phyloP scores from a whole-genome alignment of 2,888 invertebrate genomes.

The Dynastes tityus region DNA sequence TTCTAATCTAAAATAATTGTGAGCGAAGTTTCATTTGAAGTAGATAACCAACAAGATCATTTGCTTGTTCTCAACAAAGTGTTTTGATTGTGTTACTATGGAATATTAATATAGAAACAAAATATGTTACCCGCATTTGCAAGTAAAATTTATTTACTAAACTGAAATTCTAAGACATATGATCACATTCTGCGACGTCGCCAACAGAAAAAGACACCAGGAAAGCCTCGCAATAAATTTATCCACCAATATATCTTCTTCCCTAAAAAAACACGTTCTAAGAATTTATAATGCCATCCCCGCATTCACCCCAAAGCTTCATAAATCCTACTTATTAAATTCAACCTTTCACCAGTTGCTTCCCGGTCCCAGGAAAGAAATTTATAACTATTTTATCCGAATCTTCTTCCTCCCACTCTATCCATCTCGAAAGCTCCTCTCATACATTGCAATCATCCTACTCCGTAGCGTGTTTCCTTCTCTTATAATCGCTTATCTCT shows the following conservation, averaged over 20 bases:
- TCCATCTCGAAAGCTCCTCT: neutral
- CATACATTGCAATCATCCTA: neutral
- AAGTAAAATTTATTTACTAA: too few species aligned
- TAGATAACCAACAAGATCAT: too few species aligned
- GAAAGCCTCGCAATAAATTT: slow-evolving; percentile 3
- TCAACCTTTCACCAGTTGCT: slow-evolving; percentile 53
- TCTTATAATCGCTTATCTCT: neutral
- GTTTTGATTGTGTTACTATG: too few species aligned
- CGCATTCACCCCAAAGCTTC: slow-evolving; percentile 45
- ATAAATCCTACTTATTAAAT: slow-evolving; percentile 53
- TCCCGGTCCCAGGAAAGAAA: slow-evolving; percentile 47
- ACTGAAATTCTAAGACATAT: too few species aligned
- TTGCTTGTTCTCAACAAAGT: too few species aligned
- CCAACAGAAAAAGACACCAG: neutral
- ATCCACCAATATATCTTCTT: slow-evolving; percentile 10
- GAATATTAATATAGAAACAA: too few species aligned
- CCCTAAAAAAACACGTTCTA: slow-evolving; percentile 15
- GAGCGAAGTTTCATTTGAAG: too few species aligned
- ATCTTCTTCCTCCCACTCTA: neutral
- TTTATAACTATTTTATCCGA: slow-evolving; percentile 50
- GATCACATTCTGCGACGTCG: too few species aligned
- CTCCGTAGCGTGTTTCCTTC: neutral
- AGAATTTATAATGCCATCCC: slow-evolving; percentile 40
- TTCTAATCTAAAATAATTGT: too few species aligned
- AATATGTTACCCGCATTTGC: too few species aligned